Evolutionary conservation across 2,797 vertebrate genomes (phyloP).

Genomic region (Takifugu rubripes): DNA sequence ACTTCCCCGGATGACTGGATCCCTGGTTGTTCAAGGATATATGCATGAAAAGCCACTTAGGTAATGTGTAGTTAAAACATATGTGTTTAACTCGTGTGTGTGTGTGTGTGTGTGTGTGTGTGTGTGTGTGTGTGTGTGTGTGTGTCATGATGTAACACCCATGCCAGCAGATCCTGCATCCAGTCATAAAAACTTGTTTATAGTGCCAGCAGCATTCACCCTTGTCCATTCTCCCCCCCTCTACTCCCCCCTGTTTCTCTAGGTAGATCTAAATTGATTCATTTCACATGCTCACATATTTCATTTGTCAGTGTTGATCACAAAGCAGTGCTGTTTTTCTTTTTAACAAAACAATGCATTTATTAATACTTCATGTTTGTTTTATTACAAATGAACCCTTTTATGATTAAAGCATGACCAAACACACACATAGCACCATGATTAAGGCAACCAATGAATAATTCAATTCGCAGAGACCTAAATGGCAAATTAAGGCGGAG

Average conservation of each 20-base stretch:
- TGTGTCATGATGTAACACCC: conserved; percentile 43
- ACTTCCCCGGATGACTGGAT: conserved; percentile 12
- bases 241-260: conserved; percentile 12
- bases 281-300: conserved; percentile 15
- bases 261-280: conserved; percentile 26
- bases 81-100: conserved; percentile 41
- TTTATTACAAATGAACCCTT: background rate
- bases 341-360: conserved; percentile 25
- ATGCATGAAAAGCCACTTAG: conserved; percentile 42
- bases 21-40: conserved; percentile 31
- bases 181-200: conserved; percentile 52
- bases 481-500: background rate
- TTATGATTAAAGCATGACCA: conserved; percentile 16
- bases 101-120: conserved; percentile 12
- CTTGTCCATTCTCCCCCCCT: conserved; percentile 43
- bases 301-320: conserved; percentile 27
- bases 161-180: conserved; percentile 58
- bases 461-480: background rate
- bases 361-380: conserved; percentile 8
- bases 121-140: conserved; percentile 21
- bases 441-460: conserved; percentile 22
- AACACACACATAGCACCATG: conserved; percentile 3
- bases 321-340: conserved; percentile 12
- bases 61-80: conserved; percentile 31
- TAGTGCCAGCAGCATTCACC: conserved; percentile 57